Evolutionary conservation across 2,797 vertebrate genomes (phyloP).

Genomic region (Salmo trutta): DNA sequence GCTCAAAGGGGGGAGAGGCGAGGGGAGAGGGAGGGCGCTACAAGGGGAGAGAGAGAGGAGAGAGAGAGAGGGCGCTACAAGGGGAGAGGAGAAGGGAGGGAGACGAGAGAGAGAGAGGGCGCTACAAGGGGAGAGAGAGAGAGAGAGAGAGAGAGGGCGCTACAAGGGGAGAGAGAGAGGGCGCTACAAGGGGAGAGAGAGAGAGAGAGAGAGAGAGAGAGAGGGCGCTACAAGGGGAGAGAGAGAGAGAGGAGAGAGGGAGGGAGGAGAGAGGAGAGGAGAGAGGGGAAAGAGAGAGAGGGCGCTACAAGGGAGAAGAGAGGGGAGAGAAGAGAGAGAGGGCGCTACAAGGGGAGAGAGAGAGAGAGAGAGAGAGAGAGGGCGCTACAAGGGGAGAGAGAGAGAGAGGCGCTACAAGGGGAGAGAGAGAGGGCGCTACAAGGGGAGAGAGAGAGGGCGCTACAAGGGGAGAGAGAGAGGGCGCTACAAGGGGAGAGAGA

Average conservation of each 20-base stretch:
- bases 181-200: too few relatives aligned
- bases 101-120: neutral
- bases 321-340: neutral
- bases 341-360: neutral
- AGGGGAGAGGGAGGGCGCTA: neutral
- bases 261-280: neutral
- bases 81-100: neutral
- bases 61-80: too few relatives aligned
- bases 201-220: too few relatives aligned
- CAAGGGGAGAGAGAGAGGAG: too few relatives aligned
- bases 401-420: neutral
- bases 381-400: neutral
- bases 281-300: neutral
- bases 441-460: neutral
- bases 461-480: slow-evolving; percentile 4
- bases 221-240: neutral
- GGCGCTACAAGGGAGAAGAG: neutral
- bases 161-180: too few relatives aligned
- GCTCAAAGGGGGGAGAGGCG: neutral
- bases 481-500: neutral
- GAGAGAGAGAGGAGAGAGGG: slow-evolving; percentile 6
- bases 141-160: neutral
- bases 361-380: slow-evolving; percentile 6
- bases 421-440: neutral
- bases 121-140: neutral